Conservation (phyloP, 2,888 invertebrate genomes). For the Mimumesa dahlbomi region DNA sequence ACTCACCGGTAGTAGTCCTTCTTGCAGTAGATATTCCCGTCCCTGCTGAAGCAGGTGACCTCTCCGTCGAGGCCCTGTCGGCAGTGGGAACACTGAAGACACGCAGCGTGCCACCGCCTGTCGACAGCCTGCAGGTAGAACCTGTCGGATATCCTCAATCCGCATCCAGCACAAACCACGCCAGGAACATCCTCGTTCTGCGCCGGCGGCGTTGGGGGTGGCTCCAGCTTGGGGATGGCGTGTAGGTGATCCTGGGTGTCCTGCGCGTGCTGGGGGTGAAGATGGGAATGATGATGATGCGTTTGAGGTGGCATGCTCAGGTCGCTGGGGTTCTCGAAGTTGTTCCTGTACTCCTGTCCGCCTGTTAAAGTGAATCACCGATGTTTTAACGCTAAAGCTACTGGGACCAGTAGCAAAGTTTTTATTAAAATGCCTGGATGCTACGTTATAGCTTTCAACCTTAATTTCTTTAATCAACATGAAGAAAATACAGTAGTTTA, state of each 20-base stretch:
- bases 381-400: too few species aligned
- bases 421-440: too few species aligned
- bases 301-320: slow-evolving; percentile 75
- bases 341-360: slow-evolving; percentile 74
- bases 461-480: too few species aligned
- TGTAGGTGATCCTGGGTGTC: slow-evolving; percentile 79
- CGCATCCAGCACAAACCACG: slow-evolving; percentile 93
- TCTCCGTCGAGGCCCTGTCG: slow-evolving; percentile 94
- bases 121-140: slow-evolving; percentile 96
- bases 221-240: slow-evolving; percentile 82
- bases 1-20: slow-evolving; percentile 97
- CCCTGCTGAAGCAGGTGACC: slow-evolving; percentile 94
- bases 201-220: slow-evolving; percentile 77
- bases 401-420: too few species aligned
- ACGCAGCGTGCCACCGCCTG: slow-evolving; percentile 95
- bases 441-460: too few species aligned
- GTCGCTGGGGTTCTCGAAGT: slow-evolving; percentile 74
- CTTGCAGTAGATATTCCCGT: slow-evolving; percentile 97
- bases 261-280: slow-evolving; percentile 70
- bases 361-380: too few species aligned
- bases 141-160: slow-evolving; percentile 91
- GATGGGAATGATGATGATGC: slow-evolving; percentile 72
- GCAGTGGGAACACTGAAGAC: slow-evolving; percentile 95
- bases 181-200: slow-evolving; percentile 80
- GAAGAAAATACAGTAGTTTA: too few species aligned